These are phyloP conservation scores for Trichonephila clavata DNA, from an alignment of 1,140 invertebrate species.

Conservation along the genomic window DNA sequence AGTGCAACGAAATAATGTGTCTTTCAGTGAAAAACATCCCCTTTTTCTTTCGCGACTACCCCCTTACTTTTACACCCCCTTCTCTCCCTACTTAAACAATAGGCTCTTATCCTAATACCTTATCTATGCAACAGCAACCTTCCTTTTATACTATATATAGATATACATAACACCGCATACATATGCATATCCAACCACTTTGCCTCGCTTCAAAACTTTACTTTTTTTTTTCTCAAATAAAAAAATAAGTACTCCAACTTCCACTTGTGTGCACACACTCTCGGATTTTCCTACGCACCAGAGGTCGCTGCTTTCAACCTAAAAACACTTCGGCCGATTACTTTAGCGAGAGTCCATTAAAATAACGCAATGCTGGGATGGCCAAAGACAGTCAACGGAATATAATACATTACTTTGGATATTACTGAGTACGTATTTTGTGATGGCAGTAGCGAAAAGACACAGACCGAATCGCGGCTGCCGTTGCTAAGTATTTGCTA, in stretches of 20 bases:
- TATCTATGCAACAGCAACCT: slow-evolving; percentile 68
- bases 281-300: background rate
- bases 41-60: background rate
- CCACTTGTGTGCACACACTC: background rate
- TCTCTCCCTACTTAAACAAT: slow-evolving; percentile 69
- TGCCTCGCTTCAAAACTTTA: slow-evolving; percentile 15
- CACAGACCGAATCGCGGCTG: background rate
- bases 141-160: background rate
- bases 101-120: slow-evolving; percentile 66
- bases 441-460: background rate
- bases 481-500: slow-evolving; percentile 52
- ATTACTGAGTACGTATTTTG: slow-evolving; percentile 29
- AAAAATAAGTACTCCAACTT: slow-evolving; percentile 7
- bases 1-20: slow-evolving; percentile 71
- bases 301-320: background rate
- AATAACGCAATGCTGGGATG: slow-evolving; percentile 17
- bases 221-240: background rate
- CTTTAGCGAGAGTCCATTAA: slow-evolving; percentile 60
- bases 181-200: slow-evolving; percentile 32
- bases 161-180: slow-evolving; percentile 10
- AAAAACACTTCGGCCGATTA: slow-evolving; percentile 47
- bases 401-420: slow-evolving; percentile 21
- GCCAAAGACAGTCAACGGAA: background rate
- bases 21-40: slow-evolving; percentile 48
- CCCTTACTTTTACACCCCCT: background rate